These are phyloP conservation scores for Zeus faber DNA, from an alignment of 2,113 vertebrate species.

Conservation along the genomic window DNA sequence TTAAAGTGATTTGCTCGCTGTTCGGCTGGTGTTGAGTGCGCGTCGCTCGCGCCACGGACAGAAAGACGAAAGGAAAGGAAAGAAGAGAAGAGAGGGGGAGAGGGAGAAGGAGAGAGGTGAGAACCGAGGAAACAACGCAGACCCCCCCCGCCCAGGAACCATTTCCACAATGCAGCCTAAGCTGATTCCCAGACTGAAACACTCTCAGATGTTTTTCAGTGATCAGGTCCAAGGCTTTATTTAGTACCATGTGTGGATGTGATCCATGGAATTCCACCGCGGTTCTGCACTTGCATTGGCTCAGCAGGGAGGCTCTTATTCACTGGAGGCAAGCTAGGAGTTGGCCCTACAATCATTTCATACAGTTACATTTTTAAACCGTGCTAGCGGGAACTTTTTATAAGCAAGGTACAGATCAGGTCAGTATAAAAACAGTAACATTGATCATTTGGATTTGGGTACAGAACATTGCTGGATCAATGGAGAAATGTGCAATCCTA, in stretches of 20 bases:
- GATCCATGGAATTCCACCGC: not conserved
- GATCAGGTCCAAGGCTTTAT: not conserved
- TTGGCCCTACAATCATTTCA: too few species aligned
- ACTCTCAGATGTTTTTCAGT: slow-evolving; percentile 17
- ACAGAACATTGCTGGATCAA: too few species aligned
- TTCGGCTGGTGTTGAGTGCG: slow-evolving; percentile 8
- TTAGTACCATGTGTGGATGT: not conserved
- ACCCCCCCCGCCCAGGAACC: slow-evolving; percentile 32
- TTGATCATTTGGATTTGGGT: too few species aligned
- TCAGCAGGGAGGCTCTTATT: too few species aligned
- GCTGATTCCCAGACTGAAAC: slow-evolving; percentile 44
- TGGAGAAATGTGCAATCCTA: too few species aligned
- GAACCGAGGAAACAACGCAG: slow-evolving; percentile 20
- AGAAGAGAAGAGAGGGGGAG: not conserved
- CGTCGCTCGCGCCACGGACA: too few species aligned
- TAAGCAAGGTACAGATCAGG: too few species aligned
- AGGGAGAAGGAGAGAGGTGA: slow-evolving; percentile 11
- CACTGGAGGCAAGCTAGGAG: too few species aligned
- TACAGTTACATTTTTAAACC: too few species aligned
- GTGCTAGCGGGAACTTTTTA: too few species aligned
- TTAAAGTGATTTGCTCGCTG: slow-evolving; percentile 30
- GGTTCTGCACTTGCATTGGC: too few species aligned
- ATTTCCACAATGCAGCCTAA: slow-evolving; percentile 52
- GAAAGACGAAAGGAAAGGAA: not conserved
- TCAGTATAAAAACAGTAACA: too few species aligned